phyloP scores from a whole-genome alignment of 2,888 invertebrate species.

The Cabera pusaria region DNA sequence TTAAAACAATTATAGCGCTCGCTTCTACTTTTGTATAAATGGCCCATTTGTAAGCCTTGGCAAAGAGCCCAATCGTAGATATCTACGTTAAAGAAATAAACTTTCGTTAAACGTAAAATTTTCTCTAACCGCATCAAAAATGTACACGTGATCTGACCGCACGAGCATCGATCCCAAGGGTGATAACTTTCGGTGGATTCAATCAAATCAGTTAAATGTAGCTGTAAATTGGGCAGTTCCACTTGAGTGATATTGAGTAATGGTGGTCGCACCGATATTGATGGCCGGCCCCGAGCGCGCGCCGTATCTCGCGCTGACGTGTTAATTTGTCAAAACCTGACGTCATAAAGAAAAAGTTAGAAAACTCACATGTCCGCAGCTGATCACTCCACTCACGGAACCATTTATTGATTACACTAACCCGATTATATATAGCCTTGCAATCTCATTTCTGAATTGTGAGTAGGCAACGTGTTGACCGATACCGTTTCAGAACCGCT shows the following conservation, averaged over 20 bases:
- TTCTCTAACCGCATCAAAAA: conserved; percentile 20
- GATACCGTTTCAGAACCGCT: conserved; percentile 19
- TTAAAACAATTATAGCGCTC: no score
- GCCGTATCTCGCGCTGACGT: conserved; percentile 64
- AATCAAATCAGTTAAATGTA: conserved; percentile 81
- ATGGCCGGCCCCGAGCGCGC: conserved; percentile 60
- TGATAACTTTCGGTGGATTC: conserved; percentile 70
- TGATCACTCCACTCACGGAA: conserved; percentile 25
- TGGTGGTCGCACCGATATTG: conserved; percentile 70
- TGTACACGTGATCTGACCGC: conserved; percentile 34
- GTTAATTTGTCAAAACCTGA: conserved; percentile 74
- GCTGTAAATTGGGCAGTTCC: conserved; percentile 80
- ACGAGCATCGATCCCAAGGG: conserved; percentile 40
- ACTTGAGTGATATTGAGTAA: conserved; percentile 79
- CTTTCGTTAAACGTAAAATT: conserved; percentile 5
- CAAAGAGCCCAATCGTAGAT: not conserved
- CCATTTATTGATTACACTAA: conserved; percentile 28
- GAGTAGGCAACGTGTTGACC: conserved; percentile 1
- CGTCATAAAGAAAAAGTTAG: conserved; percentile 66
- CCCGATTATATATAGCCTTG: not conserved
- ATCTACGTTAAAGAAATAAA: not conserved
- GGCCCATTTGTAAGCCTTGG: no score
- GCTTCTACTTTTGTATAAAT: no score
- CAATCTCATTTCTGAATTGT: not conserved
- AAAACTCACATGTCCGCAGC: conserved; percentile 42